These are phyloP conservation scores for Agrotis exclamationis DNA, from an alignment of 2,888 invertebrate genomes.

Conservation along the genomic window DNA sequence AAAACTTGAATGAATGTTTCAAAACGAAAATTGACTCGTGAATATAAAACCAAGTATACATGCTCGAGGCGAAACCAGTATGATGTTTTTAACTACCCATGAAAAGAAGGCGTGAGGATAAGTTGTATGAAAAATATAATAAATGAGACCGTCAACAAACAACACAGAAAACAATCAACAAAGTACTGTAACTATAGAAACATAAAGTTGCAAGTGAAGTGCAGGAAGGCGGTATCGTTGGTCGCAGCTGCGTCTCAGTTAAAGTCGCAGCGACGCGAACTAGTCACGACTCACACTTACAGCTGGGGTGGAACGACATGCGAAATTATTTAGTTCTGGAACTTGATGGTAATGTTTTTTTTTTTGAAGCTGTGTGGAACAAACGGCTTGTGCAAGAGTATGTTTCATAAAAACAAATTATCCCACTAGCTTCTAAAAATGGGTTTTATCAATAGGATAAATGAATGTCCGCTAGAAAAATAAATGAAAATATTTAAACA, in stretches of 20 bases:
- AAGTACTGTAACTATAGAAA: slow-evolving; percentile 10
- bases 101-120: no score
- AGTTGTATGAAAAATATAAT: no score
- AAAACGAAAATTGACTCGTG: no score
- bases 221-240: slow-evolving; percentile 33
- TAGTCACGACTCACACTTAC: slow-evolving; percentile 39
- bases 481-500: no score
- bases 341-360: background rate
- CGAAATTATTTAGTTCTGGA: slow-evolving; percentile 36
- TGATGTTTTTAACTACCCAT: no score
- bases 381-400: background rate
- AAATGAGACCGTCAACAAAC: background rate
- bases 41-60: no score
- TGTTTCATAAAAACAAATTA: no score
- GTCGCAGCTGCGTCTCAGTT: slow-evolving; percentile 52
- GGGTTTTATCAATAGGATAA: no score
- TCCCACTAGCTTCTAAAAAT: no score
- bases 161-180: slow-evolving; percentile 6
- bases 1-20: no score
- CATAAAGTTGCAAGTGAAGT: slow-evolving; percentile 11
- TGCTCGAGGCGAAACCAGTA: no score
- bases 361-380: background rate
- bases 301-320: slow-evolving; percentile 9
- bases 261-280: slow-evolving; percentile 35
- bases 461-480: no score